Evolutionary conservation across 2,797 vertebrate species (phyloP).

Genomic region (Neopelma chrysocephalum): DNA sequence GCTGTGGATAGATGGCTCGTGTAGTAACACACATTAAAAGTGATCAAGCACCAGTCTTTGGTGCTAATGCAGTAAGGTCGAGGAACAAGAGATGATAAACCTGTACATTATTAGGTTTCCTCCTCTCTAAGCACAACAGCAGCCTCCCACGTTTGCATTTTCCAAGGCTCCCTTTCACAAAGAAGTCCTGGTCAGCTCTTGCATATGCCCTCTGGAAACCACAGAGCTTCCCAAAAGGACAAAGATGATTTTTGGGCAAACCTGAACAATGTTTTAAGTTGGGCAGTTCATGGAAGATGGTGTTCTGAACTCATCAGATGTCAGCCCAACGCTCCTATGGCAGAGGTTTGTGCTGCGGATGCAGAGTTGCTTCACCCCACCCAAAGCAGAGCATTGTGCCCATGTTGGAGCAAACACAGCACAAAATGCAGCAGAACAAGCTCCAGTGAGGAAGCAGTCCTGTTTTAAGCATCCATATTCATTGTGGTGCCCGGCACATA

Average conservation of each 20-base stretch:
- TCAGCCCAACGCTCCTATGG: neutral
- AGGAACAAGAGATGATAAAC: neutral
- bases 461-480: neutral
- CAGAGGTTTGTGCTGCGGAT: neutral
- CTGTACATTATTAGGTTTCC: neutral
- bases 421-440: neutral
- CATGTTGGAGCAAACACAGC: accelerated
- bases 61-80: neutral
- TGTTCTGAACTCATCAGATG: neutral
- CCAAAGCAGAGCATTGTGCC: accelerated
- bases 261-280: neutral
- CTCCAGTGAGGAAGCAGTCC: neutral
- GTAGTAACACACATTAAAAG: neutral
- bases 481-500: accelerated
- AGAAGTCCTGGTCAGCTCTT: neutral
- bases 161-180: neutral
- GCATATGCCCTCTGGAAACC: accelerated
- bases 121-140: neutral
- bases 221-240: neutral
- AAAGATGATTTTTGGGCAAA: neutral
- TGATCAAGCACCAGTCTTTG: neutral
- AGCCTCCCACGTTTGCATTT: neutral
- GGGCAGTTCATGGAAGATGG: accelerated
- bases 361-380: neutral
- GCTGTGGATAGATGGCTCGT: accelerated